Percentiles rank a stretch among this genome's conserved stretches.
Evolutionary conservation across 2,797 vertebrate species (phyloP).

Genomic region (Poecilia velifera): DNA sequence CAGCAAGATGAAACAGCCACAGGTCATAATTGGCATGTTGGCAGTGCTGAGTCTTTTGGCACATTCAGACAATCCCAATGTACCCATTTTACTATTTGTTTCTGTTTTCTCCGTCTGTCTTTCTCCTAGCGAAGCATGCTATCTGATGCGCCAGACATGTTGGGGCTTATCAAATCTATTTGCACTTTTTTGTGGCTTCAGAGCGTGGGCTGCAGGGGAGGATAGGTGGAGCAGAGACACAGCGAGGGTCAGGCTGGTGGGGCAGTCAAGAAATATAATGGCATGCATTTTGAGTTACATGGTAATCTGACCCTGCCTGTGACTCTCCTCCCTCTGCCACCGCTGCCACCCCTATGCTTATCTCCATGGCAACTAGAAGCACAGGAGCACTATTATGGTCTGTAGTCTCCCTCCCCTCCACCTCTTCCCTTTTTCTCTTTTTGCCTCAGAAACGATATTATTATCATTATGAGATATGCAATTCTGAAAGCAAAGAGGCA

Average conservation of each 20-base stretch:
- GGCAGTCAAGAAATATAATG: constrained; percentile 71
- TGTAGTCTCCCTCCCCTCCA: constrained; percentile 40
- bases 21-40: not conserved
- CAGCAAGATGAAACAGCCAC: not conserved
- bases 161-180: constrained; percentile 52
- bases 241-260: not conserved
- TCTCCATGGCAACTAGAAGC: constrained; percentile 74
- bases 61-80: not conserved
- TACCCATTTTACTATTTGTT: not conserved
- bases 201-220: constrained; percentile 17
- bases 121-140: constrained; percentile 3
- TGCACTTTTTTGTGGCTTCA: constrained; percentile 35
- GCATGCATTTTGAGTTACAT: constrained; percentile 81
- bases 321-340: constrained; percentile 53
- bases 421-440: constrained; percentile 37
- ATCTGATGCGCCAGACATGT: constrained; percentile 47
- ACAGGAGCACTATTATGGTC: constrained; percentile 81
- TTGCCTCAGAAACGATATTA: constrained; percentile 78
- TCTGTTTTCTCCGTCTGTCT: constrained; percentile 29
- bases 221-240: constrained; percentile 45
- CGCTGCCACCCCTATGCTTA: constrained; percentile 47
- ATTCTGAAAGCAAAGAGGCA: constrained; percentile 50
- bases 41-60: constrained; percentile 12
- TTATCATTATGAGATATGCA: constrained; percentile 78
- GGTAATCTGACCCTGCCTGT: constrained; percentile 80